These are phyloP conservation scores for Hypsibius dujardini DNA, from an alignment of 1,140 invertebrate species.

Conservation along the genomic window DNA sequence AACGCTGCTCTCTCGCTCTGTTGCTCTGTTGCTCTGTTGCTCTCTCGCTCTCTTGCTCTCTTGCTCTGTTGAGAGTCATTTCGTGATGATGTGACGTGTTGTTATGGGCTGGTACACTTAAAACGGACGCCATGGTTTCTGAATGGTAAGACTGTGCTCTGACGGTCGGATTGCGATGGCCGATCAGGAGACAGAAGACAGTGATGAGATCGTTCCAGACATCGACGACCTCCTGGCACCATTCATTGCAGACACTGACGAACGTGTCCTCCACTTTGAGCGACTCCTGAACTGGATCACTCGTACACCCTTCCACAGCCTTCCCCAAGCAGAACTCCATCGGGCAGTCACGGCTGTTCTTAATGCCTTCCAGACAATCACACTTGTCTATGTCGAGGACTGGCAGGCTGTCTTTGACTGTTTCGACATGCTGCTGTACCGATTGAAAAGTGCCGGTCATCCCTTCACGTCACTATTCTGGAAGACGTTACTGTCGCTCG, in stretches of 20 bases:
- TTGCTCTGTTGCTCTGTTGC: no score
- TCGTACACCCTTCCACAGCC: background rate
- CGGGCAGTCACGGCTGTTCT: background rate
- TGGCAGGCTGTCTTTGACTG: conserved; percentile 1
- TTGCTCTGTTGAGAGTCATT: background rate
- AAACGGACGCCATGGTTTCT: background rate
- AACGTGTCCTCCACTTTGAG: background rate
- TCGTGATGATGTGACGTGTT: background rate
- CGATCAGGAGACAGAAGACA: background rate
- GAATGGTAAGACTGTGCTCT: background rate
- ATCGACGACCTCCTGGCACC: background rate
- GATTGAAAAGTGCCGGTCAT: background rate
- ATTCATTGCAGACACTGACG: background rate
- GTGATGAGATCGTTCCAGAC: background rate
- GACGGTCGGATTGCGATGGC: background rate
- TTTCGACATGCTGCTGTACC: conserved; percentile 1
- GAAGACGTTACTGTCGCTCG: background rate
- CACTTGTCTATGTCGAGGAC: background rate
- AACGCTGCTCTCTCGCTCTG: no score
- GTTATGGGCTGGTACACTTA: background rate
- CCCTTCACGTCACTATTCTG: background rate
- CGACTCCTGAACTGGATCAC: background rate
- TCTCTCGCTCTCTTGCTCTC: no score
- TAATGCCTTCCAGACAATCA: background rate
- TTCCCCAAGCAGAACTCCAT: background rate